phyloP scores from a whole-genome alignment of 2,888 invertebrate species.

The Metellina segmentata region DNA sequence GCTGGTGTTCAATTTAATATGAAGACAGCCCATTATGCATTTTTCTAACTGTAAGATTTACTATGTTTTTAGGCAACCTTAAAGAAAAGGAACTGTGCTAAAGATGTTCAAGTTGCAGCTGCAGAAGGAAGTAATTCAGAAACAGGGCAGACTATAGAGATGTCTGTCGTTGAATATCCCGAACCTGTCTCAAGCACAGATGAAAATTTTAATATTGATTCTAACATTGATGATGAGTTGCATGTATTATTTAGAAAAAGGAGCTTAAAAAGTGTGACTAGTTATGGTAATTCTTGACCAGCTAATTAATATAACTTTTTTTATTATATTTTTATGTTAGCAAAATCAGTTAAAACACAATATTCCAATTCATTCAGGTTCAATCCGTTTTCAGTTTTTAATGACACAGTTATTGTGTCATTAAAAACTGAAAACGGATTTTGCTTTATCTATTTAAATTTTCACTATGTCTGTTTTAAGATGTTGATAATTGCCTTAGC shows the following conservation, averaged over 20 bases:
- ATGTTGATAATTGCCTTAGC: too few species aligned
- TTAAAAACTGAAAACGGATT: too few species aligned
- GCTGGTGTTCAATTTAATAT: too few species aligned
- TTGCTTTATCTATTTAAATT: too few species aligned
- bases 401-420: too few species aligned
- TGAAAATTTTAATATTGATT: slow-evolving; percentile 7
- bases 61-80: slow-evolving; percentile 7
- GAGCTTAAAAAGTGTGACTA: slow-evolving; percentile 30
- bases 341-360: too few species aligned
- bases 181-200: not conserved
- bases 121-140: not conserved
- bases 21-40: too few species aligned
- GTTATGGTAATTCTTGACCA: not conserved
- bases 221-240: slow-evolving; percentile 45
- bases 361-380: too few species aligned
- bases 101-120: not conserved
- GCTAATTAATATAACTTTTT: too few species aligned
- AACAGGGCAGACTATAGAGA: not conserved
- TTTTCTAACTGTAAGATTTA: not conserved
- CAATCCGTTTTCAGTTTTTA: too few species aligned
- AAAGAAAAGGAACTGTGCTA: slow-evolving; percentile 18
- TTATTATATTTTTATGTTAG: too few species aligned
- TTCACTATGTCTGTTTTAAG: too few species aligned
- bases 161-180: not conserved
- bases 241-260: slow-evolving; percentile 36